These are phyloP conservation scores for Hyposmocoma kahamanoa DNA, from an alignment of 1,140 invertebrate species.

Conservation along the genomic window DNA sequence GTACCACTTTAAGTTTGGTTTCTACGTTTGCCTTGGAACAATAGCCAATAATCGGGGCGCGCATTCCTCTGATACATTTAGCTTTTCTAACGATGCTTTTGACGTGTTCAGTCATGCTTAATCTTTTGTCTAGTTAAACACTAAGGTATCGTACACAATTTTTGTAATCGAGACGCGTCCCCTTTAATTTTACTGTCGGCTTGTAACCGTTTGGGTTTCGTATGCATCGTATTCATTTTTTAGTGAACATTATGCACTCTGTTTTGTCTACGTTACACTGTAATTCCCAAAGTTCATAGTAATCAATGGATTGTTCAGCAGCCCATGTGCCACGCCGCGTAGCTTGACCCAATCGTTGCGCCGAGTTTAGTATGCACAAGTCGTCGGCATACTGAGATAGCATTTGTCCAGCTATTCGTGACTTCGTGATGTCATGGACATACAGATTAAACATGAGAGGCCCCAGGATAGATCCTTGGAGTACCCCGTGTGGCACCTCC, in stretches of 20 bases:
- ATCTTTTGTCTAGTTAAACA: conserved; percentile 5
- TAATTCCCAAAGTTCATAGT: conserved; percentile 4
- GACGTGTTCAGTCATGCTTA: conserved; percentile 7
- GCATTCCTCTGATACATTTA: neutral
- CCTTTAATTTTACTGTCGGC: conserved; percentile 2
- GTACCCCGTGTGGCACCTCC: conserved; percentile 5
- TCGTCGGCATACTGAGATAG: conserved; percentile 3
- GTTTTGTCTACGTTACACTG: conserved; percentile 2
- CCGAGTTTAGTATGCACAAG: conserved; percentile 3
- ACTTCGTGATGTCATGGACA: neutral
- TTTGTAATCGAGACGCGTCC: conserved; percentile 7
- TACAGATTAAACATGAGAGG: conserved; percentile 4
- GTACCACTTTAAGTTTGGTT: conserved; percentile 4
- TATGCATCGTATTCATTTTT: conserved; percentile 3
- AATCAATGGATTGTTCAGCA: neutral
- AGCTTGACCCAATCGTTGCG: neutral
- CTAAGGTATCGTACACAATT: conserved; percentile 4
- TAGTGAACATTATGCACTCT: conserved; percentile 1
- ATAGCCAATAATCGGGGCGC: conserved; percentile 5
- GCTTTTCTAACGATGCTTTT: conserved; percentile 2
- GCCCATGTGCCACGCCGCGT: neutral
- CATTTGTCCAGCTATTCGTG: neutral
- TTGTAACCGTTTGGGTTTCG: too few relatives aligned
- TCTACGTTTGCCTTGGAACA: conserved; percentile 2
- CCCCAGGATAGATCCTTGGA: conserved; percentile 6